Percentiles rank a stretch among this genome's conserved stretches.
Evolutionary conservation across 2,113 vertebrate genomes (phyloP).

Genomic region (Dasyprocta punctata): DNA sequence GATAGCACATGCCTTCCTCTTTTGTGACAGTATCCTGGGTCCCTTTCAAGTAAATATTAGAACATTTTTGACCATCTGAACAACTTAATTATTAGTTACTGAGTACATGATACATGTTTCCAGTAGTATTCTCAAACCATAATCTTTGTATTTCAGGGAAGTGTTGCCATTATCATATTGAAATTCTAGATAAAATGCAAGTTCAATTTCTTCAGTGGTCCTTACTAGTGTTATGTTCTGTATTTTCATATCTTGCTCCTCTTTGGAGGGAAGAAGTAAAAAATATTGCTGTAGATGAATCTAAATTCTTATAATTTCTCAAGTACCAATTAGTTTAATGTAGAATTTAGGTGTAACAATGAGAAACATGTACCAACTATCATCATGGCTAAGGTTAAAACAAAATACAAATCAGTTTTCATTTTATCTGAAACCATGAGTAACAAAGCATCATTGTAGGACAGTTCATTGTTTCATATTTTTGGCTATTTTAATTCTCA

Average conservation of each 20-base stretch:
- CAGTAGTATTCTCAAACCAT: background rate
- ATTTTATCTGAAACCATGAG: background rate
- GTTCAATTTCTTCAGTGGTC: background rate
- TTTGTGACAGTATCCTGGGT: background rate
- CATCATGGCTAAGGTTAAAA: background rate
- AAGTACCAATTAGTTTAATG: background rate
- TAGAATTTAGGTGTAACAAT: background rate
- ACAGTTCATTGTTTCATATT: slow-evolving; percentile 12
- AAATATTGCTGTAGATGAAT: background rate
- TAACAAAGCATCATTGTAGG: background rate
- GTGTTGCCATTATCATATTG: background rate
- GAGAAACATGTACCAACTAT: background rate
- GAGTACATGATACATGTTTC: background rate
- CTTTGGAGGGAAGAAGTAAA: background rate
- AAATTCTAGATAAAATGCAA: slow-evolving; percentile 15
- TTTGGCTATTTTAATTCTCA: background rate
- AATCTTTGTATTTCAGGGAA: background rate
- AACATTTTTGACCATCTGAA: background rate
- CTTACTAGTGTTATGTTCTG: background rate
- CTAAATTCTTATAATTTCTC: background rate
- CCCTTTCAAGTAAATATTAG: background rate
- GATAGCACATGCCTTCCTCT: background rate
- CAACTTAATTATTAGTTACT: background rate
- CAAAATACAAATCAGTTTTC: slow-evolving; percentile 24
- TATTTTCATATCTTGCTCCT: slow-evolving; percentile 12